Evolutionary conservation across 2,797 vertebrate species (phyloP).

Genomic region (Chloroceryle inda): DNA sequence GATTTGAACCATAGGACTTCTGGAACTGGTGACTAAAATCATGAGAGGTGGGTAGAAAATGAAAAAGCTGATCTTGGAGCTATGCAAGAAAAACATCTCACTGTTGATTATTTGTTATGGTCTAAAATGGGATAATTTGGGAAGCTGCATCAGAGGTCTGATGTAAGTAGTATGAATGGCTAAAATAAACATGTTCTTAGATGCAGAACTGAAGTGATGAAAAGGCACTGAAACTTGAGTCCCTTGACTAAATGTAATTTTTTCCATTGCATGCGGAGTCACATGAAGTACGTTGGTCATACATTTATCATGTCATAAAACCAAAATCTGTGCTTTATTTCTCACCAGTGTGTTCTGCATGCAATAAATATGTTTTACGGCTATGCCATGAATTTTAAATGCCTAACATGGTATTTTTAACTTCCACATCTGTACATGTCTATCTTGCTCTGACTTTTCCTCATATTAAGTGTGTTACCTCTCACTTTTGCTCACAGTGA

Average conservation of each 20-base stretch:
- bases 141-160: not conserved
- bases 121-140: not conserved
- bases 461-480: not conserved
- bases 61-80: not conserved
- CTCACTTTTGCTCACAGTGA: not conserved
- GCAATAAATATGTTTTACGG: not conserved
- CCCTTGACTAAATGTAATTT: not conserved
- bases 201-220: not conserved
- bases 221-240: not conserved
- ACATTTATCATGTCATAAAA: not conserved
- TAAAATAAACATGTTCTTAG: not conserved
- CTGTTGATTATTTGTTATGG: not conserved
- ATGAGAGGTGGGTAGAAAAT: not conserved
- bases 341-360: not conserved
- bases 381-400: not conserved
- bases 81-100: not conserved
- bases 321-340: not conserved
- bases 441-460: not conserved
- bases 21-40: not conserved
- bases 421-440: not conserved
- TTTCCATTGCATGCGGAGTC: not conserved
- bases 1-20: not conserved
- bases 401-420: not conserved
- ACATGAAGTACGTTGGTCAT: not conserved
- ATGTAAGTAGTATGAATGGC: not conserved